These are phyloP conservation scores for Polyodon spathula DNA, from an alignment of 2,113 vertebrate species.

Conservation along the genomic window DNA sequence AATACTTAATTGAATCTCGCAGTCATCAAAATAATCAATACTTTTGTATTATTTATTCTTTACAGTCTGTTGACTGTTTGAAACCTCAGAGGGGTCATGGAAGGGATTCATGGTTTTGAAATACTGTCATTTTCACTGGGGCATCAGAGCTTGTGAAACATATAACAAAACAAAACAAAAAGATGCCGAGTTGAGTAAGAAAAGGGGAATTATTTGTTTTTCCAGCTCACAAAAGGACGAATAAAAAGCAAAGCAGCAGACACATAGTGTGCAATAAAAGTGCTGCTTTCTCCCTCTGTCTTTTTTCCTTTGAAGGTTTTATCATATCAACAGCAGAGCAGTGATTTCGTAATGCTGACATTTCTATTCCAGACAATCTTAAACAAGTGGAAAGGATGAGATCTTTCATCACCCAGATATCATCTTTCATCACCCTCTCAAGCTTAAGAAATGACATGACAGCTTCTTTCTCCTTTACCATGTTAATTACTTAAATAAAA, in stretches of 20 bases:
- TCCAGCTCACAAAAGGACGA: slow-evolving; percentile 84
- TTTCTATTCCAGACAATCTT: slow-evolving; percentile 98
- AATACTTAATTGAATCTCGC: slow-evolving; percentile 99
- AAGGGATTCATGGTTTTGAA: slow-evolving; percentile 85
- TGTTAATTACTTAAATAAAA: slow-evolving; percentile 94
- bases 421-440: slow-evolving; percentile 90
- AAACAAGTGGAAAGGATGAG: slow-evolving; percentile 98
- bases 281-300: slow-evolving; percentile 43
- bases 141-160: slow-evolving; percentile 89
- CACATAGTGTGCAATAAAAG: slow-evolving; percentile 41
- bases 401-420: slow-evolving; percentile 93
- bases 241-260: slow-evolving; percentile 71
- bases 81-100: slow-evolving; percentile 89
- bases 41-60: slow-evolving; percentile 99
- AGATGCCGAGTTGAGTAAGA: slow-evolving; percentile 66
- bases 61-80: slow-evolving; percentile 99
- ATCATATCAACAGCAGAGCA: slow-evolving; percentile 97
- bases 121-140: slow-evolving; percentile 90
- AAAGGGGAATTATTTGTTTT: slow-evolving; percentile 90
- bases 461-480: slow-evolving; percentile 72
- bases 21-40: slow-evolving; percentile 99
- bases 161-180: slow-evolving; percentile 76
- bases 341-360: slow-evolving; percentile 96
- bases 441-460: slow-evolving; percentile 84
- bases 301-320: slow-evolving; percentile 76